phyloP scores from a whole-genome alignment of 1,140 invertebrate genomes.

The Trachymyrmex septentrionalis region DNA sequence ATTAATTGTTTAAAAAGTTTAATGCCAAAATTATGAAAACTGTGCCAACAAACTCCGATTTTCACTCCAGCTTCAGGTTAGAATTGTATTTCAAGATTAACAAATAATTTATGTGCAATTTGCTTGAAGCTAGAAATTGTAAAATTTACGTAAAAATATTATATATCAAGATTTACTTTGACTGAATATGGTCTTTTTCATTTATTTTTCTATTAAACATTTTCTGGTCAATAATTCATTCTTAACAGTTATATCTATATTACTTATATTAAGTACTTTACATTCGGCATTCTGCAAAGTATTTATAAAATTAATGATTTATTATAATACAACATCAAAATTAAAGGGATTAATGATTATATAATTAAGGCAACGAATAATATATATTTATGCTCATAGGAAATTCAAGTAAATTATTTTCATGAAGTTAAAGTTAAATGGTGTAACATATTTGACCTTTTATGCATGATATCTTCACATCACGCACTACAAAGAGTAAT shows the following conservation, averaged over 20 bases:
- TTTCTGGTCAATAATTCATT: too few species aligned
- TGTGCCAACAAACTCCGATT: too few species aligned
- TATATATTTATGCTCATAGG: not conserved
- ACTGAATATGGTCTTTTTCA: too few species aligned
- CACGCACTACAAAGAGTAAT: not conserved
- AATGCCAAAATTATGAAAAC: too few species aligned
- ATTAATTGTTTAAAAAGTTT: too few species aligned
- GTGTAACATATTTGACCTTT: slow-evolving; percentile 2
- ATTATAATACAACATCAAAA: not conserved
- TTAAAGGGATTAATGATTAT: slow-evolving; percentile 4
- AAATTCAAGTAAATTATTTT: not conserved
- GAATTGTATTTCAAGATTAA: too few species aligned
- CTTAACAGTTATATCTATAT: not conserved
- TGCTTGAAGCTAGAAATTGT: too few species aligned
- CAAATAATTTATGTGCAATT: too few species aligned
- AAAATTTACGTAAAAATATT: too few species aligned
- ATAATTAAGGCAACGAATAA: not conserved
- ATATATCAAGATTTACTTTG: too few species aligned
- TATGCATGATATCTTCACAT: not conserved
- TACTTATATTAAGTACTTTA: not conserved
- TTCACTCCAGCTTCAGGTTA: too few species aligned
- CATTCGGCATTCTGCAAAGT: not conserved
- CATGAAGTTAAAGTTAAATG: slow-evolving; percentile 19
- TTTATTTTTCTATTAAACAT: too few species aligned
- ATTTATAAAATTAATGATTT: slow-evolving; percentile 8